These are phyloP conservation scores for Hypotaenidia philippensis DNA, from an alignment of 2,797 vertebrate species.

Conservation along the genomic window DNA sequence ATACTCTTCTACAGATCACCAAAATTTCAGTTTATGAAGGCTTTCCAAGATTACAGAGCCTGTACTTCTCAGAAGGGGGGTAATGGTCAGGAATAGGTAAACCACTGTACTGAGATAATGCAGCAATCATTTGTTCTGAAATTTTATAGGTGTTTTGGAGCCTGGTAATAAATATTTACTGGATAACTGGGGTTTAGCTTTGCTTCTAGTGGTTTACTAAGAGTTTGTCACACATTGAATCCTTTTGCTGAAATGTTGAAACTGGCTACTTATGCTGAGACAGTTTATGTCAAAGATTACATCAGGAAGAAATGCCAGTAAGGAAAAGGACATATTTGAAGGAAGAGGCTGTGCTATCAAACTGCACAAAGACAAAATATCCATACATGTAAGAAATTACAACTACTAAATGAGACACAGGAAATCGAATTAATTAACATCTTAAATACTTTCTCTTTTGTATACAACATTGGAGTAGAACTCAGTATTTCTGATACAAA, in stretches of 20 bases:
- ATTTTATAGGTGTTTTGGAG: neutral
- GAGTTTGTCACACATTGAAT: neutral
- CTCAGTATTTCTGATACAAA: neutral
- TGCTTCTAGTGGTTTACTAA: neutral
- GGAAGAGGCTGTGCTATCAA: neutral
- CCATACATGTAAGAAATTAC: neutral
- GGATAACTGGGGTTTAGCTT: neutral
- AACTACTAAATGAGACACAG: neutral
- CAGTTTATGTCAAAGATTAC: neutral
- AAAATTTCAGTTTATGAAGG: neutral
- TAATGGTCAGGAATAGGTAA: neutral
- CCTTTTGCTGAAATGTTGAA: neutral
- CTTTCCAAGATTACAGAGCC: neutral
- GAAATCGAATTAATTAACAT: neutral
- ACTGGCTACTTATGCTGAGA: neutral
- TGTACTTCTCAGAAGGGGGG: neutral
- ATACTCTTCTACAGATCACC: neutral
- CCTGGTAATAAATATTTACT: neutral
- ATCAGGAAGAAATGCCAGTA: neutral
- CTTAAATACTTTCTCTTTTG: neutral
- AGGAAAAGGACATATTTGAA: neutral
- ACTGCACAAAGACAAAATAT: neutral
- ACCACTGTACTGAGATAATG: neutral
- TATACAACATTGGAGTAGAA: neutral
- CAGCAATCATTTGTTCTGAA: neutral